These are phyloP conservation scores for Acrossocheilus wenchowensis DNA, from an alignment of 2,797 vertebrate genomes.

Conservation along the genomic window DNA sequence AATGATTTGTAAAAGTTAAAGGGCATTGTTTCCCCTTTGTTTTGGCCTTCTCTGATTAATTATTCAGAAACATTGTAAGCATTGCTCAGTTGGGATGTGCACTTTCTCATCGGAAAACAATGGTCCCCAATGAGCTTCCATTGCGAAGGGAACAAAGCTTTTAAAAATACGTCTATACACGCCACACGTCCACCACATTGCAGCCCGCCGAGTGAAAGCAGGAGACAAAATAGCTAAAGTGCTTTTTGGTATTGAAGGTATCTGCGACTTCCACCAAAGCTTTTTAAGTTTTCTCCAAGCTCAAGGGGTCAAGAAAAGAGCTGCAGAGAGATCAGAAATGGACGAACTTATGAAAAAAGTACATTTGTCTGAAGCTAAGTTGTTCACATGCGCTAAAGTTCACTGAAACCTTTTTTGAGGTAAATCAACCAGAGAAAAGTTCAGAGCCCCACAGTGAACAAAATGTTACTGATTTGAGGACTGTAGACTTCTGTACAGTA, in stretches of 20 bases:
- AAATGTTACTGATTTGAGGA: neutral
- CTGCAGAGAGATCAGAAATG: neutral
- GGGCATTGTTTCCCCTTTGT: constrained; percentile 57
- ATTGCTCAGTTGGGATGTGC: constrained; percentile 67
- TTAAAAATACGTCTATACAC: constrained; percentile 64
- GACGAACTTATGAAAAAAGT: neutral
- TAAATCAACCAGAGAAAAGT: neutral
- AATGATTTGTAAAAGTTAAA: constrained; percentile 65
- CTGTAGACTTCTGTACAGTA: neutral
- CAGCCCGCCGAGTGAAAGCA: neutral
- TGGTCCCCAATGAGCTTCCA: constrained; percentile 66
- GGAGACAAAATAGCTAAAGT: constrained; percentile 53
- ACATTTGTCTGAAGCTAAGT: neutral
- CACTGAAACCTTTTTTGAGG: neutral
- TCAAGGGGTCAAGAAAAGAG: constrained; percentile 23
- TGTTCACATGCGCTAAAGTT: neutral
- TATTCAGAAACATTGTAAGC: constrained; percentile 72
- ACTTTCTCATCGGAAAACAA: constrained; percentile 69
- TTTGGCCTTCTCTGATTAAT: constrained; percentile 69
- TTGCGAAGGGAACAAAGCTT: constrained; percentile 75
- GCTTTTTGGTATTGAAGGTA: constrained; percentile 43
- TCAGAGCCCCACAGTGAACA: neutral
- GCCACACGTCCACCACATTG: neutral
- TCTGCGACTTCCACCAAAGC: constrained; percentile 24
- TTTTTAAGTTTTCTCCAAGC: constrained; percentile 34